phyloP scores from a whole-genome alignment of 2,888 invertebrate genomes.

The Megamerina dolium region DNA sequence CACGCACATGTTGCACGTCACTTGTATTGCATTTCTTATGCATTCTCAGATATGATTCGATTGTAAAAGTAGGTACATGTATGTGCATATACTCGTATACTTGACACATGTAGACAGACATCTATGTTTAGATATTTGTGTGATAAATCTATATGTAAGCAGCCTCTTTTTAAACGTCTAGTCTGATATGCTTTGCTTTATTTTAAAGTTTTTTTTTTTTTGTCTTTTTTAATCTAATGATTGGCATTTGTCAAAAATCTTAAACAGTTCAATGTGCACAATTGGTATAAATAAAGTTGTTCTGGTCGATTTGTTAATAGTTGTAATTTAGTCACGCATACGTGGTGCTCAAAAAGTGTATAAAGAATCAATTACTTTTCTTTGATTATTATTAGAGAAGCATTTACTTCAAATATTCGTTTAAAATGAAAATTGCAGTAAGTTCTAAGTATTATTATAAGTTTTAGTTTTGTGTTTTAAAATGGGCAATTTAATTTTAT shows the following conservation, averaged over 20 bases:
- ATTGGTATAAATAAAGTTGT: conserved; percentile 32
- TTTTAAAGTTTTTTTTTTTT: conserved; percentile 18
- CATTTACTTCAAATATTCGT: background rate
- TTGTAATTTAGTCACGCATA: conserved; percentile 21
- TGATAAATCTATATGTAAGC: too few relatives aligned
- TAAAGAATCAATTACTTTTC: background rate
- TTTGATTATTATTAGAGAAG: background rate
- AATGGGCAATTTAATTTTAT: too few relatives aligned
- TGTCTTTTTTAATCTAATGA: conserved; percentile 31
- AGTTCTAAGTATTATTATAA: too few relatives aligned
- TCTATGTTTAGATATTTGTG: too few relatives aligned
- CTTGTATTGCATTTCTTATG: background rate
- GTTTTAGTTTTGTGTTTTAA: too few relatives aligned
- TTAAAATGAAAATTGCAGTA: conserved; percentile 35
- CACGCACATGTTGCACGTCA: too few relatives aligned
- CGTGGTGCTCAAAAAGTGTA: background rate
- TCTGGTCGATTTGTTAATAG: conserved; percentile 27
- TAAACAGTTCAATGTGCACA: conserved; percentile 29
- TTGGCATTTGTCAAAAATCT: too few relatives aligned
- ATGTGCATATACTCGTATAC: too few relatives aligned
- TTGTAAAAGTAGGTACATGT: too few relatives aligned
- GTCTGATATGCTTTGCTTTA: too few relatives aligned
- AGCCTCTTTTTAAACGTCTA: too few relatives aligned
- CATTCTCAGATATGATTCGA: background rate
- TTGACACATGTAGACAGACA: too few relatives aligned